These are phyloP conservation scores for Thripadectes ignobilis DNA, from an alignment of 2,797 vertebrate genomes.

Conservation along the genomic window DNA sequence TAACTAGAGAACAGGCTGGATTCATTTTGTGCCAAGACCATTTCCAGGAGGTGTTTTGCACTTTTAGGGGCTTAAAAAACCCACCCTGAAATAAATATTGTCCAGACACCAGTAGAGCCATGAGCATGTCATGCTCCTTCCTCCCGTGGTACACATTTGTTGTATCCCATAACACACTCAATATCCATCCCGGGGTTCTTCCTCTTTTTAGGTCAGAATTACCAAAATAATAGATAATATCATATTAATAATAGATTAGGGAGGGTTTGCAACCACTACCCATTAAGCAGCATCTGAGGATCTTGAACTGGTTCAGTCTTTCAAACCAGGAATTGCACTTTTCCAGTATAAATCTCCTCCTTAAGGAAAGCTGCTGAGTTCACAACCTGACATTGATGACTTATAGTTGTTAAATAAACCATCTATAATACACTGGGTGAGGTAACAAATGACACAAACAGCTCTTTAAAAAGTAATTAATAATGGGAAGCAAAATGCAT, in stretches of 20 bases:
- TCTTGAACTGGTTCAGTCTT: neutral
- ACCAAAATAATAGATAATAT: neutral
- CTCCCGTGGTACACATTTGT: accelerated
- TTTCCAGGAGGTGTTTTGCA: neutral
- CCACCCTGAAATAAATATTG: neutral
- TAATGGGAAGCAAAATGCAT: neutral
- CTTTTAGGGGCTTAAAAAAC: neutral
- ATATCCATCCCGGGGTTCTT: neutral
- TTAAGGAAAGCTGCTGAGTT: neutral
- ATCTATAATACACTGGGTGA: neutral
- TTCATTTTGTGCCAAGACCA: neutral
- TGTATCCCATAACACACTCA: accelerated
- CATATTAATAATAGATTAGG: neutral
- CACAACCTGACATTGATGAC: neutral
- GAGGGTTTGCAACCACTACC: neutral
- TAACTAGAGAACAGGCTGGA: neutral
- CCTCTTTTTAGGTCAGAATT: neutral
- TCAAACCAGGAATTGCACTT: neutral
- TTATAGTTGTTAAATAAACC: conserved; percentile 14
- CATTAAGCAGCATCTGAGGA: neutral
- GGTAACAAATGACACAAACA: neutral
- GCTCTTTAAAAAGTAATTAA: conserved; percentile 4
- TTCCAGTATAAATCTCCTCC: neutral
- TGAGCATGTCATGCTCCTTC: neutral
- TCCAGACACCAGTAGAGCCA: neutral